Base-by-base conservation (phyloP, 2,888 invertebrate species). In the Agrotis segetum region DNA sequence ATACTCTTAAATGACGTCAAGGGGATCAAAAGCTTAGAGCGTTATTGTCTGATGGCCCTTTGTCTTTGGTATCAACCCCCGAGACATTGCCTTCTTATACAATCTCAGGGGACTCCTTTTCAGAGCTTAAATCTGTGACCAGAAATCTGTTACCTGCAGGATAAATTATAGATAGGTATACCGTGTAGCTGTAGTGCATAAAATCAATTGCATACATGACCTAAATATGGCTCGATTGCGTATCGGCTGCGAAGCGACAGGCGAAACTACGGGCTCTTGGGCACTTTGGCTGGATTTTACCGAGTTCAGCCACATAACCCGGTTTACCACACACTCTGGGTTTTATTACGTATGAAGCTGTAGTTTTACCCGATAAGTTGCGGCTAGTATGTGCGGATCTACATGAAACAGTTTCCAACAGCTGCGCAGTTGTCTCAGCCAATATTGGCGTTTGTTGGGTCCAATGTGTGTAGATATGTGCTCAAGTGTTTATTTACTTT, bases 21-120 rank as follows among this genome's bases (percentile, higher is more conserved):
- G 47, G 77, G 77, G 77, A 80, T 81, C 65, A 67, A 83, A 68
- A 73, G 72, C 81, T 71, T 77, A 56, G 52, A 68, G 34, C 70
- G 65, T 65, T 71, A 67, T 81, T 81, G 76, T 75, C 67, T 73
- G 60, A 67, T 67, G 56, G 79, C 50, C 60, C 47, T 79, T 83
- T 82, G 74, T 79, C 79, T 81, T 84, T 66, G 49, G 58, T 55
- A 59, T 68, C 24, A 73, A 74, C 29, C 70, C 59, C 47, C 9
- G 65, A 59, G 67, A 64, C 34, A 56, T 52, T 64, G 47, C 44
- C 47, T 63, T 73, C 63, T 53, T 64, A 66, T 69, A 68, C 47
- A 52, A 63, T 71, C 73, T 19, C 53, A 49, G 53, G 58, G 47
- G 61, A 67, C 17, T 65, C 59, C 68, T 69, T 74, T 71, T 44